A percentile compares a stretch with the other conserved stretches of the same genome.
Conservation (phyloP, 2,113 vertebrate genomes). For the Hemicordylus capensis region DNA sequence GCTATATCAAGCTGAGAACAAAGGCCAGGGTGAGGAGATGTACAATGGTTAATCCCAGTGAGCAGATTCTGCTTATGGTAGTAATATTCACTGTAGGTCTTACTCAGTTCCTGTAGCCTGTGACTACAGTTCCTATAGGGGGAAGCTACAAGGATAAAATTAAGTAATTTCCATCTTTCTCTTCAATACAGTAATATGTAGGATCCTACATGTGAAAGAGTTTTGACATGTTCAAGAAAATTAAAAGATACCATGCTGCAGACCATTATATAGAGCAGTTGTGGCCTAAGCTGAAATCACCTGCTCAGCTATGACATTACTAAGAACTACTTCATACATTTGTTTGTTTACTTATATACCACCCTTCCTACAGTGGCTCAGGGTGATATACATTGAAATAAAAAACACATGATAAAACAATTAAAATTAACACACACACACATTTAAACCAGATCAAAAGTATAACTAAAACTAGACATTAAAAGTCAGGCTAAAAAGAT, state of each 20-base stretch:
- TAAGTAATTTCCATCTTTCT: background rate
- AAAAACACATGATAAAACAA: too few species aligned
- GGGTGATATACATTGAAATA: too few species aligned
- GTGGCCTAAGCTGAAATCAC: background rate
- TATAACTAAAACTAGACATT: too few species aligned
- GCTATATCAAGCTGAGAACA: conserved; percentile 4
- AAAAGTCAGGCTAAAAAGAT: too few species aligned
- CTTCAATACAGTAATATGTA: background rate
- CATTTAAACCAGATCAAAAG: too few species aligned
- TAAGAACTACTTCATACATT: background rate
- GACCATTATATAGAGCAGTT: too few species aligned
- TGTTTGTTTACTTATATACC: background rate
- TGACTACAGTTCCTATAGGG: background rate
- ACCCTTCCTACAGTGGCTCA: too few species aligned
- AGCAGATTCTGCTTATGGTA: conserved; percentile 11
- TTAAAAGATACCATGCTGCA: background rate
- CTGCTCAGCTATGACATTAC: background rate
- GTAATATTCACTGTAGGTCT: background rate
- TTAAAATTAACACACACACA: too few species aligned
- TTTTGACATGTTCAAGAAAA: background rate
- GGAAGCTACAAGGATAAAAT: background rate
- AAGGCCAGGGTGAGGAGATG: conserved; percentile 18
- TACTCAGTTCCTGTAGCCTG: background rate
- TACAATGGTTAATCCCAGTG: conserved; percentile 9
- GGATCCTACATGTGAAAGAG: background rate